phyloP scores from a whole-genome alignment of 2,888 invertebrate genomes.

The Holacanthella duospinosa region DNA sequence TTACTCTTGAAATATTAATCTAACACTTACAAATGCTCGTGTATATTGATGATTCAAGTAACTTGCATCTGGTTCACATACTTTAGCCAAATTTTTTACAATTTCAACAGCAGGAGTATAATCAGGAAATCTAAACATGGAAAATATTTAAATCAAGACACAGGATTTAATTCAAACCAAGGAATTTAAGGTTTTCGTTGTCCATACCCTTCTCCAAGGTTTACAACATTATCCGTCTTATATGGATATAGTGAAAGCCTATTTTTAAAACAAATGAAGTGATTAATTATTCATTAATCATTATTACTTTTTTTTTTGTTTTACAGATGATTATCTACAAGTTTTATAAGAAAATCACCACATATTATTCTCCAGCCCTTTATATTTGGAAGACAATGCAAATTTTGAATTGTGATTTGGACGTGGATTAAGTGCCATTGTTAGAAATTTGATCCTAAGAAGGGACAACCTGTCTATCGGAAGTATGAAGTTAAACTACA shows the following conservation, averaged over 20 bases:
- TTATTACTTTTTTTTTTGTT: not conserved
- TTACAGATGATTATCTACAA: not conserved
- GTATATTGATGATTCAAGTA: conserved; percentile 82
- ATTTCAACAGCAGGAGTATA: conserved; percentile 69
- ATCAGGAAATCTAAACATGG: conserved; percentile 62
- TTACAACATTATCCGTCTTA: conserved; percentile 52
- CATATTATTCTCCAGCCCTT: conserved; percentile 66
- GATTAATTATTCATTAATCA: not conserved
- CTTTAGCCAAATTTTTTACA: conserved; percentile 54
- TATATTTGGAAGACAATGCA: conserved; percentile 56
- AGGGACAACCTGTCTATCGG: not conserved
- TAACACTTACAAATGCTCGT: conserved; percentile 69
- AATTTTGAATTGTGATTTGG: conserved; percentile 46
- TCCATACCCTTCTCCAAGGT: conserved; percentile 87
- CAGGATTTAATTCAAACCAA: too few relatives aligned
- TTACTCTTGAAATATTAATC: not conserved
- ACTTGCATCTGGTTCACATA: conserved; percentile 56
- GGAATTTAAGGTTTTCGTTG: too few relatives aligned
- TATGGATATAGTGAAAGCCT: not conserved
- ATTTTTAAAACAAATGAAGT: not conserved
- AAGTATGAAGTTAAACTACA: too few relatives aligned
- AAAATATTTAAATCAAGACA: not conserved
- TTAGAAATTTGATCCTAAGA: not conserved
- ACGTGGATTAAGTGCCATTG: not conserved
- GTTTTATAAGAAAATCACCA: conserved; percentile 56